Evolutionary conservation across 37 sponge, comb jelly and placozoan species (phyloP).

Genomic region (Trichoplax adhaerens): DNA sequence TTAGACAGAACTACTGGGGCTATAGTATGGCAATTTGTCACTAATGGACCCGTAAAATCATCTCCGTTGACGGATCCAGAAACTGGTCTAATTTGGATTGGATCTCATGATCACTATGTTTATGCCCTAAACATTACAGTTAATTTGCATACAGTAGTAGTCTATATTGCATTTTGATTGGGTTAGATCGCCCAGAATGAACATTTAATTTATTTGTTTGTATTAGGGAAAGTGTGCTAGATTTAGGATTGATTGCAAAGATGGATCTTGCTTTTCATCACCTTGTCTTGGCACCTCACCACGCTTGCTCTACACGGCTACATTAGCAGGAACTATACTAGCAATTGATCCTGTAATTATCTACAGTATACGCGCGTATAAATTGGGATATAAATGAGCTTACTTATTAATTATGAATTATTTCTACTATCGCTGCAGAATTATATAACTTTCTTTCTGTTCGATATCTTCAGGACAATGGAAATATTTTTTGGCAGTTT

Average conservation of each 20-base stretch:
- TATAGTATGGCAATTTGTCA: constrained; percentile 31
- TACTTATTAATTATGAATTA: constrained; percentile 1
- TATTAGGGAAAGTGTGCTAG: constrained; percentile 13
- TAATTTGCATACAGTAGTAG: neutral
- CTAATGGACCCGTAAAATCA: constrained; percentile 47
- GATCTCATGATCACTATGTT: constrained; percentile 66
- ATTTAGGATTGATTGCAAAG: constrained; percentile 23
- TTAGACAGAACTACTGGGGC: constrained; percentile 19
- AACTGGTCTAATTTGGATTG: constrained; percentile 65
- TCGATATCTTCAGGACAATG: constrained; percentile 21
- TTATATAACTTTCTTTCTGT: constrained; percentile 1
- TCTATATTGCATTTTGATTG: neutral
- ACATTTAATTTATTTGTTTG: no score
- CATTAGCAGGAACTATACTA: constrained; percentile 34
- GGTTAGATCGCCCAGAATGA: neutral
- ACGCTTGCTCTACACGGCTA: constrained; percentile 34
- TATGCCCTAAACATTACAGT: constrained; percentile 51
- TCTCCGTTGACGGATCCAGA: constrained; percentile 52
- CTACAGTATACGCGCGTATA: neutral
- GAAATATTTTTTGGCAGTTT: constrained; percentile 28
- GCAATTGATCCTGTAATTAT: constrained; percentile 31
- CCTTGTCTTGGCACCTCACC: constrained; percentile 19
- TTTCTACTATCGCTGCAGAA: neutral
- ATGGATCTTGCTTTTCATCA: constrained; percentile 63
- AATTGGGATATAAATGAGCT: no score